Percentiles rank a stretch among this genome's conserved stretches.
phyloP scores from a whole-genome alignment of 2,888 invertebrate species.

The Proisotoma minuta region DNA sequence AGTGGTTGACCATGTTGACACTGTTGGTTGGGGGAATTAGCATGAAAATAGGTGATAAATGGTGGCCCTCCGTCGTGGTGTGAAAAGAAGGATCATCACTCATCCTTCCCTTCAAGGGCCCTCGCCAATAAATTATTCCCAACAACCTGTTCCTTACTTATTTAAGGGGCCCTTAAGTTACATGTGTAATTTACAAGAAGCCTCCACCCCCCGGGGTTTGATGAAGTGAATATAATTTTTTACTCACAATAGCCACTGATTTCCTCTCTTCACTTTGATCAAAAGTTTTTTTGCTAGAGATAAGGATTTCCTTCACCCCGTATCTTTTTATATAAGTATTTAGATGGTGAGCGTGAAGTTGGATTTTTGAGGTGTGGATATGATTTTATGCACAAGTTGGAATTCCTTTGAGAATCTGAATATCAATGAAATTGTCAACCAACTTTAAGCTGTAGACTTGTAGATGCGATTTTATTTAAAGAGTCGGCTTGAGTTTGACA shows the following conservation, averaged over 20 bases:
- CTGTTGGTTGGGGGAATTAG: not conserved
- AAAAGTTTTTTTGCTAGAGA: no score
- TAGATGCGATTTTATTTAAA: no score
- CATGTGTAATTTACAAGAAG: not conserved
- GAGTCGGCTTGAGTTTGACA: no score
- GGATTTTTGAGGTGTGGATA: no score
- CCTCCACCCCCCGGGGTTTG: not conserved
- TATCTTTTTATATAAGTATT: no score
- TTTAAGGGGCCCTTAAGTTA: not conserved
- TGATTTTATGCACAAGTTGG: no score
- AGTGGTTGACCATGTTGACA: no score
- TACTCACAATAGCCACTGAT: not conserved
- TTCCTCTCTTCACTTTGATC: not conserved
- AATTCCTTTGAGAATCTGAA: no score
- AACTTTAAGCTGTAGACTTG: no score
- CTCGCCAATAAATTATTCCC: not conserved
- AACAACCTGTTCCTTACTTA: not conserved
- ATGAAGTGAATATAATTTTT: not conserved
- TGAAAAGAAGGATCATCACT: conserved; percentile 42
- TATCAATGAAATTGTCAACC: no score
- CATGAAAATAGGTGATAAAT: not conserved
- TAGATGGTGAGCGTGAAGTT: no score
- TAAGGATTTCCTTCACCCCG: no score
- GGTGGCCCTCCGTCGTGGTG: conserved; percentile 21
- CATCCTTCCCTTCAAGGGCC: conserved; percentile 21